Evolutionary conservation across 2,113 vertebrate genomes (phyloP).

Genomic region (Mola mola): DNA sequence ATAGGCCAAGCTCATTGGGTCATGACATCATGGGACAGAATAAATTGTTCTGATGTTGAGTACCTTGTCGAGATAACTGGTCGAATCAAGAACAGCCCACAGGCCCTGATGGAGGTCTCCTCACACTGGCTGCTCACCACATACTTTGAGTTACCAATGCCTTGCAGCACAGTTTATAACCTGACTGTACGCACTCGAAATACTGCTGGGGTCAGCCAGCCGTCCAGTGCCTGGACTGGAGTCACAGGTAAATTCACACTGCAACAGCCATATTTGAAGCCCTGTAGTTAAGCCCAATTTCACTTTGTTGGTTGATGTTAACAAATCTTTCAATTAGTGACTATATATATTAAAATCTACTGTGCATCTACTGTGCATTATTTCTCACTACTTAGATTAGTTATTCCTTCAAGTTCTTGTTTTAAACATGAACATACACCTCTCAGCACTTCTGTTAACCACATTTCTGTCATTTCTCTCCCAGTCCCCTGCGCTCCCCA

Average conservation of each 20-base stretch:
- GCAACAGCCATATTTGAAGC: too few species aligned
- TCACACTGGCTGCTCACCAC: conserved; percentile 77
- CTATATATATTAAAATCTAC: too few species aligned
- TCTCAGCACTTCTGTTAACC: not conserved
- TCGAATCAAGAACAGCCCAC: conserved; percentile 58
- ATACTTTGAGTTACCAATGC: conserved; percentile 79
- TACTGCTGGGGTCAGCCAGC: conserved; percentile 62
- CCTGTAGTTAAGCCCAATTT: too few species aligned
- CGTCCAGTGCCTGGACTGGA: conserved; percentile 52
- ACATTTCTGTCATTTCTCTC: not conserved
- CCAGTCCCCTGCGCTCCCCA: conserved; percentile 77
- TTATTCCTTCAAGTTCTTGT: too few species aligned
- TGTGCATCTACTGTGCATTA: too few species aligned
- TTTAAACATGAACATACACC: too few species aligned
- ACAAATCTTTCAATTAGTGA: too few species aligned
- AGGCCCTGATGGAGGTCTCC: conserved; percentile 53
- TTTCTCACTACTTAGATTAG: too few species aligned
- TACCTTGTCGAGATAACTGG: conserved; percentile 73
- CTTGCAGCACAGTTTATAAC: conserved; percentile 76
- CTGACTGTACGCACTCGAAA: conserved; percentile 73
- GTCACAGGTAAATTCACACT: conserved; percentile 67
- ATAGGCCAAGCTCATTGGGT: conserved; percentile 58
- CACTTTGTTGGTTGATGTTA: too few species aligned
- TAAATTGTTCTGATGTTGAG: conserved; percentile 65
- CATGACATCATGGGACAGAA: conserved; percentile 65